Base-by-base conservation (phyloP, 2,888 invertebrate species). In the Pristionchus fissidentatus region DNA sequence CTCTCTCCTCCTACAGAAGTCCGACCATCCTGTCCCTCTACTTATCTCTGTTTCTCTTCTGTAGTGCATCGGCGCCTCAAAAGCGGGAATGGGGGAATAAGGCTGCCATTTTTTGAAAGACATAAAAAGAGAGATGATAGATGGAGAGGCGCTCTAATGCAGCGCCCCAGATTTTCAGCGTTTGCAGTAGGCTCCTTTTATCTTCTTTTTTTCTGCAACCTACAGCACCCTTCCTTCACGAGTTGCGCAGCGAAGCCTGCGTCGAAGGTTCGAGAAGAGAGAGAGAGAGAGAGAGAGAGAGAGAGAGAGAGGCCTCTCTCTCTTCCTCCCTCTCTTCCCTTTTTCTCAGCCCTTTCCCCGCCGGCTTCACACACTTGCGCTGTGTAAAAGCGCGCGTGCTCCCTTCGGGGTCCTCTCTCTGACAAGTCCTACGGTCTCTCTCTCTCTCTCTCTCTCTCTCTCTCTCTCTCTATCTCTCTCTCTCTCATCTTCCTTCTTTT, bases 371-470 rank as follows among this genome's bases (percentile, higher is more conserved):
- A 26, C 73, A 13, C 46, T 26, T n/a, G 32, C 41, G 75, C 75
- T 49, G 49, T 77, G 49, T 77, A 49, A 49, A 46, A 77, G 46
- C 75, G 70, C 70, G 70, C 70, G 70, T 70, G 70, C 70, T 70
- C 35, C 19, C 13, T 35, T 41, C n/a, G n/a, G n/a, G n/a, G n/a
- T 26, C 41, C 70, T 41, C 75, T 49, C 75, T 62, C 75, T 77
- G 70, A 70, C 70, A 70, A 70, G 70, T 70, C 70, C 70, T 49
- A n/a, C n/a, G n/a, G n/a, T n/a, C 49, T 49, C 49, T 49, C 49
- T 49, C 49, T 49, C 49, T 49, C 49, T 49, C 49, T 49, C 49
- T 49, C 49, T 49, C 49, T 49, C 49, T 49, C 49, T 49, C 49
- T 49, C 49, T 49, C 49, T 49, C 49, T 19, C 49, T 49, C 19